Conservation (phyloP, 2,113 vertebrate species). For the Spheniscus mendiculus region DNA sequence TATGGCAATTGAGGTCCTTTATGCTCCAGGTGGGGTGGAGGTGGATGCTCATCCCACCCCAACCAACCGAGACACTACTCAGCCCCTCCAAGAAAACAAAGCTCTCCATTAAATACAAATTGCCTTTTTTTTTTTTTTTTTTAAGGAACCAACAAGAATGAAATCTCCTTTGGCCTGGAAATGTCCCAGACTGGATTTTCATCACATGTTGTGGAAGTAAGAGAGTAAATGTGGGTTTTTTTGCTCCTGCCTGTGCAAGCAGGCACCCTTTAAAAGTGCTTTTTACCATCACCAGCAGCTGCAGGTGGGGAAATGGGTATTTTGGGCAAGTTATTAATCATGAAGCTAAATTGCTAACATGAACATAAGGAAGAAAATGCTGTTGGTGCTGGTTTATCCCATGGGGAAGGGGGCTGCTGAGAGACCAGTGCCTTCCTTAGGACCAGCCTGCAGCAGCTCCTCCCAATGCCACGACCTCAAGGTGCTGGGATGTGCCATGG, state of each 20-base stretch:
- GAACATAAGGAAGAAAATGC: not conserved
- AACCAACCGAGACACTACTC: accelerated
- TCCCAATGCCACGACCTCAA: accelerated
- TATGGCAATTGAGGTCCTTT: not conserved
- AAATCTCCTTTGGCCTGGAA: constrained; percentile 90
- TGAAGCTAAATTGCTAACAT: accelerated
- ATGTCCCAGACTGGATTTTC: constrained; percentile 99
- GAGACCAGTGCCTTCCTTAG: accelerated
- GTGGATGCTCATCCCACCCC: too few relatives aligned
- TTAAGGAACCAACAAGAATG: constrained; percentile 90
- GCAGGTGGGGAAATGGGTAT: not conserved
- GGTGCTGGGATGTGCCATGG: accelerated
- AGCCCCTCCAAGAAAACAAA: not conserved
- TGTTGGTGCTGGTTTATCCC: not conserved
- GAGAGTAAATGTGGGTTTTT: not conserved
- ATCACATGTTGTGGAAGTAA: constrained; percentile 92
- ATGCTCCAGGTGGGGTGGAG: not conserved
- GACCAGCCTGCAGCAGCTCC: not conserved
- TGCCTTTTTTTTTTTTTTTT: not conserved
- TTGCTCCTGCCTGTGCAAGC: not conserved
- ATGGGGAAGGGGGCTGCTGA: not conserved
- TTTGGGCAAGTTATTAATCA: not conserved
- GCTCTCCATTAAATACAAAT: not conserved
- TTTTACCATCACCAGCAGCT: accelerated
- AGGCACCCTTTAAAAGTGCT: not conserved